Evolutionary conservation across 2,888 invertebrate species (phyloP), one percentile per base, ranked within the genome.

Genomic region (Epinotia nisella): DNA sequence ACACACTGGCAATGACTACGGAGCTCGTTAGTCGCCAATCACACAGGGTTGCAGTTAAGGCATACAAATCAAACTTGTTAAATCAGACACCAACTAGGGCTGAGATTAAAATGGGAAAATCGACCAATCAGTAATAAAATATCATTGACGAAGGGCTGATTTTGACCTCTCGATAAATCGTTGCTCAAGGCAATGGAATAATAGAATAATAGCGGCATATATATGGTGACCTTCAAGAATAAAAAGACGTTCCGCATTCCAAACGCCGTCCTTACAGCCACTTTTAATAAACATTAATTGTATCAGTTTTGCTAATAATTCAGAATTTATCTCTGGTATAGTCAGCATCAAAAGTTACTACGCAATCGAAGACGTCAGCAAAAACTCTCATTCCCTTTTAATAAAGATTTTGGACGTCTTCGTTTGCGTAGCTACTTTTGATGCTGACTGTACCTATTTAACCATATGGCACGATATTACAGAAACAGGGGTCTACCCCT

Each of bases 1-100:
- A 86, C 85, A 84, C 85, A 83, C 85, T 87, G 82, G 84, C 86
- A 77, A 75, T 76, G 66, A 74, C 72, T 70, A 74, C 64, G 70
- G 67, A 76, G 59, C 75, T 60, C 60, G 67, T 67, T 71, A 58
- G 66, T 76, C 66, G 56, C 61, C 67, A 58, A 72, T 58, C 68
- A 73, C 68, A 68, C 59, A 17, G 69, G 73, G 68, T 69, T 73
- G 73, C 73, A 51, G 64, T 73, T 73, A 69, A 51, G 55, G 60
- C 61, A 62, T 56, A 56, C 58, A 64, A 62, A 51, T 58, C 69
- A 73, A 51, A 64, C 73, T 64, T 64, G 64, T 73, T 69, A 73
- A 9, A 51, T 69, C 45, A 67, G 29, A 70, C 53, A 71, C 59
- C 55, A 56, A 55, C 61, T 71, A 71, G 41, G 51, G 41, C 45